Conservation (phyloP, 2,888 invertebrate genomes). For the Polyommatus icarus region DNA sequence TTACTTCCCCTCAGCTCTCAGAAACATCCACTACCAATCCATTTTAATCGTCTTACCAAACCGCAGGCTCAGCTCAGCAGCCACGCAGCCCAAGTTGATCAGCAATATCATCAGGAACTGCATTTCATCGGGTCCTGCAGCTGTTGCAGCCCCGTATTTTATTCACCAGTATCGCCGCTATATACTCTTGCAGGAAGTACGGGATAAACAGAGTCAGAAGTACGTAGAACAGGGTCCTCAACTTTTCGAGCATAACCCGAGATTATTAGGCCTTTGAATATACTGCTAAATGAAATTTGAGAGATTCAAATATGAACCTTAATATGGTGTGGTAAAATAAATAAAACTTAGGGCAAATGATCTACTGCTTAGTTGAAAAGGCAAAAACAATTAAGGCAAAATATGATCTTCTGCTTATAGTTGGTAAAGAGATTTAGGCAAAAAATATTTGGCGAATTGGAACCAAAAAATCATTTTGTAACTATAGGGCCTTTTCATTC, state of each 20-base stretch:
- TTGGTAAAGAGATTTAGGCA: too few species aligned
- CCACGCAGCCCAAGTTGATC: slow-evolving; percentile 57
- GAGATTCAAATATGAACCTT: not conserved
- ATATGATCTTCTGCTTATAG: too few species aligned
- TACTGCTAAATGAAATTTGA: not conserved
- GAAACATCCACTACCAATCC: not conserved
- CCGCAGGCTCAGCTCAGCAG: slow-evolving; percentile 62
- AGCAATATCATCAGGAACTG: slow-evolving; percentile 54
- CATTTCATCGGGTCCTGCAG: slow-evolving; percentile 56
- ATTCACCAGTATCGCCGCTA: slow-evolving; percentile 63
- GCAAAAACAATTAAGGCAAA: too few species aligned
- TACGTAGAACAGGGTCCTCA: slow-evolving; percentile 67
- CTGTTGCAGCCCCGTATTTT: slow-evolving; percentile 58
- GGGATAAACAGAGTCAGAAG: slow-evolving; percentile 65
- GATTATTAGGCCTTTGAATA: not conserved
- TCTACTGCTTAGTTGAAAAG: too few species aligned
- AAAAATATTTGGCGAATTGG: too few species aligned
- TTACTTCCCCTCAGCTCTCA: too few species aligned
- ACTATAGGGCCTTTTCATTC: too few species aligned
- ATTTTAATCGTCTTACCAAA: slow-evolving; percentile 56
- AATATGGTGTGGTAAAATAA: too few species aligned
- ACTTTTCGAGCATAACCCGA: slow-evolving; percentile 62
- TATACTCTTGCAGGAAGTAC: slow-evolving; percentile 70
- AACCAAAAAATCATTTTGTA: too few species aligned
- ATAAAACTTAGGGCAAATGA: too few species aligned